Percentiles rank a stretch among this genome's conserved stretches.
phyloP scores from a whole-genome alignment of 2,888 invertebrate species.

The Parascotia fuliginaria region DNA sequence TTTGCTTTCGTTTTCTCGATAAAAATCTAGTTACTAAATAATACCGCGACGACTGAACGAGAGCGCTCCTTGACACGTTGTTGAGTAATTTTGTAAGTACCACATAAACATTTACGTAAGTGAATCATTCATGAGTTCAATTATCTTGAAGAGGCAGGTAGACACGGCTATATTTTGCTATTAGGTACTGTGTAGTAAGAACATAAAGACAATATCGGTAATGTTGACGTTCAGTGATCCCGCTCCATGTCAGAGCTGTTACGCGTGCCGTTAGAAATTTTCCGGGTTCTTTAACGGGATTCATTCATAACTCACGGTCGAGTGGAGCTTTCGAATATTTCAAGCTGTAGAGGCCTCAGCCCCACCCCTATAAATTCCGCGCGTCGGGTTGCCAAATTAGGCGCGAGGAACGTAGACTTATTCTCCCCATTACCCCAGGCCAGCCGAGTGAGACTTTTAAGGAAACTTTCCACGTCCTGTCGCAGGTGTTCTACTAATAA shows the following conservation, averaged over 20 bases:
- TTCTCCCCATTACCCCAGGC: conserved; percentile 74
- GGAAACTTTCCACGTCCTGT: conserved; percentile 71
- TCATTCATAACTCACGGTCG: conserved; percentile 85
- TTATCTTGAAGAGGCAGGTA: conserved; percentile 20
- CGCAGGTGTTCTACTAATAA: conserved; percentile 70
- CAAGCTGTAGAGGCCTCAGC: conserved; percentile 73
- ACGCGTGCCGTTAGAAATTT: conserved; percentile 79
- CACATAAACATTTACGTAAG: conserved; percentile 21
- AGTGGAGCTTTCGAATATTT: conserved; percentile 85
- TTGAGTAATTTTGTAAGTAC: conserved; percentile 17
- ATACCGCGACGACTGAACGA: conserved; percentile 12
- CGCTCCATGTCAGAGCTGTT: conserved; percentile 55
- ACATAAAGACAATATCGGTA: conserved; percentile 32
- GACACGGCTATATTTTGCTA: conserved; percentile 8
- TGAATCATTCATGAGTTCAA: conserved; percentile 36
- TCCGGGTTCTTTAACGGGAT: conserved; percentile 85
- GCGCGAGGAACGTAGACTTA: conserved; percentile 81
- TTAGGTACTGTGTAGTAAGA: conserved; percentile 18
- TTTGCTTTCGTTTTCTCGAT: conserved; percentile 38
- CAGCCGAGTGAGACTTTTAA: conserved; percentile 62
- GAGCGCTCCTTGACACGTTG: conserved; percentile 10
- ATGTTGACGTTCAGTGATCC: conserved; percentile 43
- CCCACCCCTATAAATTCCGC: conserved; percentile 80
- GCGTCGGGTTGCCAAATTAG: conserved; percentile 86
- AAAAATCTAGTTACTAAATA: conserved; percentile 26